phyloP scores from a whole-genome alignment of 2,113 vertebrate genomes.

The Triplophysa rosa region DNA sequence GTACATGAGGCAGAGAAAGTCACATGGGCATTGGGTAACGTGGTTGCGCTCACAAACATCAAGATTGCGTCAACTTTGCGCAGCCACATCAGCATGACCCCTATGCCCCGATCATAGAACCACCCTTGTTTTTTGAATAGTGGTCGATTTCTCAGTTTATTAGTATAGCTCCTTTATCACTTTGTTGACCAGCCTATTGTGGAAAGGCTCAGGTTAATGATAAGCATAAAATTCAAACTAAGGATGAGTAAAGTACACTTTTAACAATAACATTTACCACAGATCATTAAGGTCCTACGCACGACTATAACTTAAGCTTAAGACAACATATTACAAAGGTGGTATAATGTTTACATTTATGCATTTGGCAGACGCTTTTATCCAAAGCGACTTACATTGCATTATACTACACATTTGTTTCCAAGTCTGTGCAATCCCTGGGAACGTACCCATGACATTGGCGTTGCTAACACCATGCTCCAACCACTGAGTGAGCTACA shows the following conservation, averaged over 20 bases:
- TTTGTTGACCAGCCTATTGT: background rate
- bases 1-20: background rate
- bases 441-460: no score
- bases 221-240: background rate
- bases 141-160: background rate
- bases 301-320: no score
- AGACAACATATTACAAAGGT: background rate
- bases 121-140: background rate
- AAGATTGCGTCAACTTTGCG: slow-evolving; percentile 19
- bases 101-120: background rate
- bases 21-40: background rate
- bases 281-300: slow-evolving; percentile 4
- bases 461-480: no score
- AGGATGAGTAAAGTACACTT: slow-evolving; percentile 18
- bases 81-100: background rate
- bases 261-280: background rate
- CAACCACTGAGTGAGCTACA: no score
- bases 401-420: no score
- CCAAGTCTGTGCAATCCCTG: no score
- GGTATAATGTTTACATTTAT: no score
- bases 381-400: no score
- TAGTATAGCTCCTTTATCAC: background rate
- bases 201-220: background rate
- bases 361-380: no score
- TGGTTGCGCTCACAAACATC: slow-evolving; percentile 4